Evolutionary conservation across 2,113 vertebrate species (phyloP).

Genomic region (Tympanuchus pallidicinctus): DNA sequence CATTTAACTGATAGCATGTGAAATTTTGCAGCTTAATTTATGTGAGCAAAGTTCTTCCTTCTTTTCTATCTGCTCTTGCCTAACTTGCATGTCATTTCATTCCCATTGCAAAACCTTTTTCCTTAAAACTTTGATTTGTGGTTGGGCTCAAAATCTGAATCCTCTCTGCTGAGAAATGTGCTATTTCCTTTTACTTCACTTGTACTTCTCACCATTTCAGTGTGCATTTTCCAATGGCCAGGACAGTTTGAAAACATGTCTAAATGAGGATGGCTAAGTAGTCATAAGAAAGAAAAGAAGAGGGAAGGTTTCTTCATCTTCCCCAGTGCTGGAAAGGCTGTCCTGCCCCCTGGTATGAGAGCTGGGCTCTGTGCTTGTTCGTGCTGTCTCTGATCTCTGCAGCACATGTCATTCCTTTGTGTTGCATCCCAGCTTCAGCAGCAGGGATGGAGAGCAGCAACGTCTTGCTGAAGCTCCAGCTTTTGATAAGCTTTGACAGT

Average conservation of each 20-base stretch:
- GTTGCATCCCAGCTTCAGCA: not conserved
- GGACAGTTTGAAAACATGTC: not conserved
- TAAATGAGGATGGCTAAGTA: not conserved
- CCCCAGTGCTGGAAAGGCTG: accelerated
- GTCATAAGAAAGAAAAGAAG: not conserved
- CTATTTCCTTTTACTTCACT: not conserved
- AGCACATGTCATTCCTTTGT: accelerated
- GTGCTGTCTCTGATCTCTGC: not conserved
- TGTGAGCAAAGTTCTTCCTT: not conserved
- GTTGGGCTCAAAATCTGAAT: not conserved
- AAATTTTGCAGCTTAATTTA: not conserved
- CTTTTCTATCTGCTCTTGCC: not conserved
- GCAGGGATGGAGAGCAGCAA: not conserved
- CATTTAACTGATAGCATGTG: not conserved
- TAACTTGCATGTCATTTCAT: not conserved
- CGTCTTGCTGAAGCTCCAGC: not conserved
- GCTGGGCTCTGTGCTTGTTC: not conserved
- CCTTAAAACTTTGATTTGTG: not conserved
- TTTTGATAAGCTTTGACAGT: not conserved
- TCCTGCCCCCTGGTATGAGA: not conserved
- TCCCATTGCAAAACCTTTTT: not conserved
- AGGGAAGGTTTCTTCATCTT: not conserved
- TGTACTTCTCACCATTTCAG: not conserved
- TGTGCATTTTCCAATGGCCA: not conserved
- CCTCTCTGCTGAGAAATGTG: not conserved